A percentile compares a stretch with the other conserved stretches of the same genome.
Conservation (phyloP, 2,113 vertebrate genomes). For the Haemorhous mexicanus region DNA sequence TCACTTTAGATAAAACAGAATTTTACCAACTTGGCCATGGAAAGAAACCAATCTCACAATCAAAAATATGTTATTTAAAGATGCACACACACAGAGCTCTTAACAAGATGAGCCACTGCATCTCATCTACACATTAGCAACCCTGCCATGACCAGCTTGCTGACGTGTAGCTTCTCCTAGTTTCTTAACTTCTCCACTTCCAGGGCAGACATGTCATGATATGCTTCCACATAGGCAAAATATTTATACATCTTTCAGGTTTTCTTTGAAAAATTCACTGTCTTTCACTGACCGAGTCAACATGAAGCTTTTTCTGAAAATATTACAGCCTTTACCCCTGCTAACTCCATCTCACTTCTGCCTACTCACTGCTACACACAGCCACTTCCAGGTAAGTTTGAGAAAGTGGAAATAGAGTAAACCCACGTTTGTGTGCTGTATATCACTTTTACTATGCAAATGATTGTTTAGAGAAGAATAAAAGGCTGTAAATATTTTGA, state of each 20-base stretch:
- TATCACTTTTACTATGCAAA: slow-evolving; percentile 77
- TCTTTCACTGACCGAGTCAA: not conserved
- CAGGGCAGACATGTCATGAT: not conserved
- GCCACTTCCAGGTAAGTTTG: slow-evolving; percentile 29
- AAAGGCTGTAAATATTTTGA: slow-evolving; percentile 83
- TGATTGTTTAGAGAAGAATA: slow-evolving; percentile 82
- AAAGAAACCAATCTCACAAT: not conserved
- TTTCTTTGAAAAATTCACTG: not conserved
- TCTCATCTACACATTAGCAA: not conserved
- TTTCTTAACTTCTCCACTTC: not conserved
- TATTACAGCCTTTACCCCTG: not conserved
- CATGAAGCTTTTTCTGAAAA: not conserved
- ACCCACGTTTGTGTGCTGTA: slow-evolving; percentile 42
- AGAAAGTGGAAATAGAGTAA: slow-evolving; percentile 57
- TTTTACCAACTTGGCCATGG: not conserved
- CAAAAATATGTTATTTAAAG: not conserved
- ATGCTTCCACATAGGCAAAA: not conserved
- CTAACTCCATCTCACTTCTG: not conserved
- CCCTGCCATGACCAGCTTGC: not conserved
- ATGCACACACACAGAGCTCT: not conserved
- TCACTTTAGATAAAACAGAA: not conserved
- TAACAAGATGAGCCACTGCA: not conserved
- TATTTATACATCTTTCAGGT: not conserved
- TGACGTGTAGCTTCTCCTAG: not conserved
- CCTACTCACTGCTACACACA: slow-evolving; percentile 30